A percentile compares a stretch with the other conserved stretches of the same genome.
These are phyloP conservation scores for Ochlodes sylvanus DNA, from an alignment of 2,888 invertebrate species.

Conservation along the genomic window DNA sequence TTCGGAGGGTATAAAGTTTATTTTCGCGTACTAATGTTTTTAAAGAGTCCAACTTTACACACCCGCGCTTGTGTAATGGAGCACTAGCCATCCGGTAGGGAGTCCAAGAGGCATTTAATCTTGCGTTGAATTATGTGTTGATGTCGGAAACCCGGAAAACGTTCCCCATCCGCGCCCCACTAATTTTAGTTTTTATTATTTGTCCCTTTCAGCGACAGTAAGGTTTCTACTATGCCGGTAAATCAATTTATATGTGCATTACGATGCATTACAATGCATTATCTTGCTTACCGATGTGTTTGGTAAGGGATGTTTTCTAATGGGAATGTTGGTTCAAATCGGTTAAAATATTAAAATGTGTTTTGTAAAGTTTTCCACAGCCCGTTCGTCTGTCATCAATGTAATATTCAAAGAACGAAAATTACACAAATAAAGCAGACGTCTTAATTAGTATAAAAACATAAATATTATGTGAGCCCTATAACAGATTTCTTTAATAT, in stretches of 20 bases:
- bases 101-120: slow-evolving; percentile 81
- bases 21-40: slow-evolving; percentile 27
- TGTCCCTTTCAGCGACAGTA: slow-evolving; percentile 48
- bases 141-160: slow-evolving; percentile 76
- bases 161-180: slow-evolving; percentile 67
- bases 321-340: not conserved
- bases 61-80: slow-evolving; percentile 70
- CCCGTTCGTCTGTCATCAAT: too few relatives aligned
- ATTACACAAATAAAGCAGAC: too few relatives aligned
- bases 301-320: not conserved
- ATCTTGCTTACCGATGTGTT: not conserved
- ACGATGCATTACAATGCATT: slow-evolving; percentile 3
- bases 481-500: too few relatives aligned
- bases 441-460: too few relatives aligned
- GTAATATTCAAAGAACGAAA: too few relatives aligned
- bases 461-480: too few relatives aligned
- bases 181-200: slow-evolving; percentile 71
- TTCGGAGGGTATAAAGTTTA: slow-evolving; percentile 6
- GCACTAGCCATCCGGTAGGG: slow-evolving; percentile 71
- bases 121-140: slow-evolving; percentile 80
- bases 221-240: slow-evolving; percentile 13
- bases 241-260: slow-evolving; percentile 13
- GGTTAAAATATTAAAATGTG: too few relatives aligned
- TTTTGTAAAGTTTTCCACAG: not conserved
- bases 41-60: slow-evolving; percentile 59